phyloP scores from a whole-genome alignment of 2,888 invertebrate species.

The Slavum lentiscoides region DNA sequence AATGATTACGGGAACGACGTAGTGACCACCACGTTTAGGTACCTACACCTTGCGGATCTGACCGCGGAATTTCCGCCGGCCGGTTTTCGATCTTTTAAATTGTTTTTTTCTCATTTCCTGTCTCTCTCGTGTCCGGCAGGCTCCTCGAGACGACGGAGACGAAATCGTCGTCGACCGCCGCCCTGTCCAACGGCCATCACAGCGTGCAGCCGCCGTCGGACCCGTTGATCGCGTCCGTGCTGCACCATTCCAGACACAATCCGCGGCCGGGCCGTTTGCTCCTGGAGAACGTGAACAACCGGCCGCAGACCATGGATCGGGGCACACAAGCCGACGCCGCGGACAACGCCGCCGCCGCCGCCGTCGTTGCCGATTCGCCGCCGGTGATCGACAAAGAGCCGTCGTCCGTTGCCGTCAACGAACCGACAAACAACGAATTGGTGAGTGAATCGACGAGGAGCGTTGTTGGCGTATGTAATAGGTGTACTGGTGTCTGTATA shows the following conservation, averaged over 20 bases:
- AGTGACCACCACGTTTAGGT: constrained; percentile 1
- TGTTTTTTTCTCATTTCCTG: neutral
- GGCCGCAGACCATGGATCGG: constrained; percentile 49
- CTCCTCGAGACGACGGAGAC: constrained; percentile 25
- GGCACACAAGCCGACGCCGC: constrained; percentile 31
- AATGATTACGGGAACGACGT: neutral
- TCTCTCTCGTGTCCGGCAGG: constrained; percentile 6
- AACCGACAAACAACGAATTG: constrained; percentile 29
- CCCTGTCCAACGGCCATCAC: neutral
- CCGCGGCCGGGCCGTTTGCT: constrained; percentile 42
- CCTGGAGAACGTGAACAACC: constrained; percentile 47
- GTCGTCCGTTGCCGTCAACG: neutral
- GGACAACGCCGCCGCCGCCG: neutral
- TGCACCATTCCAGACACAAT: constrained; percentile 27
- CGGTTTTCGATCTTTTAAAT: no score
- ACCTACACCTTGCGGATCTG: neutral
- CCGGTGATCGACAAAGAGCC: constrained; percentile 3
- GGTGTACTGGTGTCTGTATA: no score
- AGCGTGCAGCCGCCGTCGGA: constrained; percentile 40
- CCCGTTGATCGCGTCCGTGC: constrained; percentile 39
- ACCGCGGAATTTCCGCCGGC: no score
- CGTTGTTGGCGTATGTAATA: no score
- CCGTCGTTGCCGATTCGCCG: neutral
- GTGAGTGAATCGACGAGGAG: neutral
- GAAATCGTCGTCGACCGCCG: neutral